Base-by-base conservation (phyloP, 2,113 vertebrate species). In the Ardeotis arabs region DNA sequence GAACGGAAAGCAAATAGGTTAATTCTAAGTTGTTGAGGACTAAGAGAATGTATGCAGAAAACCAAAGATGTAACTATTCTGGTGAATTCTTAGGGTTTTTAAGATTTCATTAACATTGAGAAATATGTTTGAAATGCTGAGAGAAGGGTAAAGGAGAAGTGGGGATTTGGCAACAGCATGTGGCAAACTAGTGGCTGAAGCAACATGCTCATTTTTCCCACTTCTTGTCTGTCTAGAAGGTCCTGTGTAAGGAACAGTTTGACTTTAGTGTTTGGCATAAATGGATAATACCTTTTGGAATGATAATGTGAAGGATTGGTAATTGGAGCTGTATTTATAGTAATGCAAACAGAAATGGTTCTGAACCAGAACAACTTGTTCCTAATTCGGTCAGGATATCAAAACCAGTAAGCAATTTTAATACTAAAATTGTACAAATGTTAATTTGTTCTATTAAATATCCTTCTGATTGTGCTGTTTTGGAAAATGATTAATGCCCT, bases 151-250 rank as follows among this genome's bases (percentile, higher is more conserved):
- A 50, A 76, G 33, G 56, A 59, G 22, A 83, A 82, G 29, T 49
- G 8, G 29, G 35, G 13, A 47, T 87, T 87, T 79, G 66, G 16
- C 27, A 60, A 10, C 0, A 1, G 9, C 9, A 9, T 6, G 12
- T 84, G 28, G 27, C 39, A 60, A 47, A 75, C 10, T 49, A 44
- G 25, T 63, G 35, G 41, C 24, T 27, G 23, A 75, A 83, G 37
- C 69, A 68, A 19, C 2, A 1, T 47, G 27, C 14, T 86, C 0
- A 0, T 41, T 88, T 86, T 88, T 55, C 13, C 14, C 3, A 12
- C 23, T 37, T 75, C 11, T 75, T 1, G 2, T 16, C 60, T 75
- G 8, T 56, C 11, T 66, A 31, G 31, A 63, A 44, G 50, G 18
- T 72, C 8, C 18, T 12, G 27, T 67, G 31, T 81, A 55, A 90